Conservation (phyloP, 2,797 vertebrate species). For the Euphonia xanthogaster region DNA sequence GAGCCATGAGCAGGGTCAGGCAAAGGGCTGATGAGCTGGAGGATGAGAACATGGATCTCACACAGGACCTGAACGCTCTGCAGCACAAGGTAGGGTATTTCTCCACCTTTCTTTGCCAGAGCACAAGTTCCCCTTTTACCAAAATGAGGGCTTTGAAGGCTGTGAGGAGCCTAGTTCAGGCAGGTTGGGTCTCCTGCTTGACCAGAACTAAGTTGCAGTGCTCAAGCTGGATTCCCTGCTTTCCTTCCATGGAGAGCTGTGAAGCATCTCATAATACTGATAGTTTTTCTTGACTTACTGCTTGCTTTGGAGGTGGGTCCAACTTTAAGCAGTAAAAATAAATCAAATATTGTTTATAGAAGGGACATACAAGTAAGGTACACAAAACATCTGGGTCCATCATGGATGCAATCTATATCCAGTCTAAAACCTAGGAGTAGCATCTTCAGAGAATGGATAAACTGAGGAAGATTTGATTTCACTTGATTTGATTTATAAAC, state of each 20-base stretch:
- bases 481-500: neutral
- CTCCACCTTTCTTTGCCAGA: neutral
- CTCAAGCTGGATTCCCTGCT: neutral
- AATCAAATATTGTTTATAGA: neutral
- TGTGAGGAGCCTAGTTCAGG: neutral
- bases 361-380: neutral
- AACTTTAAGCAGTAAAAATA: neutral
- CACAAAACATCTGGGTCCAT: neutral
- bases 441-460: neutral
- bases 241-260: neutral
- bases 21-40: slow-evolving; percentile 80
- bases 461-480: neutral
- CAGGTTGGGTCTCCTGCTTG: neutral
- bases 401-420: neutral
- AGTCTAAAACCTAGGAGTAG: neutral
- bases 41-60: slow-evolving; percentile 74
- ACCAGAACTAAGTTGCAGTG: neutral
- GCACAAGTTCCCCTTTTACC: neutral
- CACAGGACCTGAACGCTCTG: slow-evolving; percentile 76
- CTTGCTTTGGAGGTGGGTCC: neutral
- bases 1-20: slow-evolving; percentile 68
- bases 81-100: slow-evolving; percentile 78
- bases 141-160: neutral
- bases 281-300: neutral
- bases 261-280: neutral